Evolutionary conservation across 92 coral and sea anemone species (phyloP), one percentile per base, ranked within the genome.

Genomic region (Parazoanthus swiftii): DNA sequence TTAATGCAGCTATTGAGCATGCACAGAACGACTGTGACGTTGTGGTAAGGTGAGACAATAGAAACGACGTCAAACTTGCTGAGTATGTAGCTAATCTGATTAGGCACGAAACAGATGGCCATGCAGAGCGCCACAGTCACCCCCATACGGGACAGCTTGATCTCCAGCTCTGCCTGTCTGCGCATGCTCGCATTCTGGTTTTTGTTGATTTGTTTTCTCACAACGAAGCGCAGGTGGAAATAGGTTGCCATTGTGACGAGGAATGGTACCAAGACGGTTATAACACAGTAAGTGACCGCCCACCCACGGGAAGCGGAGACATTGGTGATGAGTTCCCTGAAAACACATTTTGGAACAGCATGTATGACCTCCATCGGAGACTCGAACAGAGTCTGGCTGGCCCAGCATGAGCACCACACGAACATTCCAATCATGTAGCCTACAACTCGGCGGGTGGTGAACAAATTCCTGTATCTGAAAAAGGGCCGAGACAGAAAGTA

Each of bases 221-320:
- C 76, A 1, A 44, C 76, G 37, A 82, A 38, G 74, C 86, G 86
- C 75, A 82, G 59, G 38, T 82, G 86, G 54, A 82, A 82, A 82
- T 82, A 82, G 54, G 86, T 82, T 82, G 86, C 86, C 86, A 82
- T 82, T 65, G 86, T 67, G 58, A 82, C 7, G 54, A 82, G 86
- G 59, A 82, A 82, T 66, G 86, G 86, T 4, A 82, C 76, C 23
- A 82, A 67, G 0, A 82, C 86, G 8, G 86, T 20, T 15, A 82
- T 36, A 5, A 82, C 77, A 26, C 86, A 82, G 16, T 82, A 82
- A 10, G 86, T 38, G 46, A 82, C 86, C 76, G 37, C 86, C 77
- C 76, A 82, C 18, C 37, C 76, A 38, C 86, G 86, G 48, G 86
- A 82, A 6, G 86, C 86, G 76, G 76, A 66, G 23, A 38, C 13